A percentile compares a stretch with the other conserved stretches of the same genome.
Evolutionary conservation across 1,140 invertebrate species (phyloP).

Genomic region (Heterodera schachtii): DNA sequence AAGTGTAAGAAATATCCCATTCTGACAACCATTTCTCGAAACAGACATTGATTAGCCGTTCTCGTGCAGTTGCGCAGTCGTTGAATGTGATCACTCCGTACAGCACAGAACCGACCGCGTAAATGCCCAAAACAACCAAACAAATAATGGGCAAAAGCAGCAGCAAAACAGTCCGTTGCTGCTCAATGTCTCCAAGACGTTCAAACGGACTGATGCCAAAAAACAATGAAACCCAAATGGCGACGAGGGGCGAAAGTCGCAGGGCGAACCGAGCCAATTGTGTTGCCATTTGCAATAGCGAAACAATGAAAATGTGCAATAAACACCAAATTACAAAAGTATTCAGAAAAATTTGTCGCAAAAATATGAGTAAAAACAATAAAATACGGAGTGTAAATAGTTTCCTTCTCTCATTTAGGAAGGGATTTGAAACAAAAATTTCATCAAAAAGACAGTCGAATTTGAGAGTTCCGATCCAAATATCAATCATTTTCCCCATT

Average conservation of each 20-base stretch:
- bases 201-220: neutral
- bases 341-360: neutral
- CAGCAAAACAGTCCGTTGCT: neutral
- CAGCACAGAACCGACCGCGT: conserved; percentile 12
- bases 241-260: neutral
- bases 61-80: conserved; percentile 1
- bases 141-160: conserved; percentile 5
- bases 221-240: conserved; percentile 6
- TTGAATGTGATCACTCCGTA: conserved; percentile 24
- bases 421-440: neutral
- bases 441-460: neutral
- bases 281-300: neutral
- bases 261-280: conserved; percentile 6
- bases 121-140: conserved; percentile 5
- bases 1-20: neutral
- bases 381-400: neutral
- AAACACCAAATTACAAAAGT: neutral
- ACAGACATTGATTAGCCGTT: conserved; percentile 4
- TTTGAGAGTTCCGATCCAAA: neutral
- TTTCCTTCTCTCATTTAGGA: neutral
- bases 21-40: neutral
- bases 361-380: neutral
- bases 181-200: neutral
- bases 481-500: neutral
- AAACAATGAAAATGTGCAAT: too few relatives aligned